Conservation (phyloP, 2,888 invertebrate species). For the Melinaea menophilus region DNA sequence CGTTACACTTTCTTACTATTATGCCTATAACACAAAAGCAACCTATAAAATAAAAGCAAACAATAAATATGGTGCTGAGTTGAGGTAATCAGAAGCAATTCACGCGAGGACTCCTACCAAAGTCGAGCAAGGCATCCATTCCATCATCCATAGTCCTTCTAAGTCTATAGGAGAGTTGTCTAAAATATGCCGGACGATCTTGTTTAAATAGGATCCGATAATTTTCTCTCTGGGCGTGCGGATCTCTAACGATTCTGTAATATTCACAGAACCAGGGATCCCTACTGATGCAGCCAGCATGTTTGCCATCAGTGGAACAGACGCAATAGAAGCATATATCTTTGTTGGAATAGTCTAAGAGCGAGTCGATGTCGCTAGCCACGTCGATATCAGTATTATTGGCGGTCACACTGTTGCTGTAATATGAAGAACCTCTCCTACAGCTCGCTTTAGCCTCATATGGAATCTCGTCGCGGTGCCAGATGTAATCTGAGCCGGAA, state of each 20-base stretch:
- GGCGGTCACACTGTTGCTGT: constrained; percentile 53
- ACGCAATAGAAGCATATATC: constrained; percentile 56
- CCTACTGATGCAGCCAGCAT: constrained; percentile 47
- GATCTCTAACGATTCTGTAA: constrained; percentile 42
- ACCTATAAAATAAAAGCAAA: not conserved
- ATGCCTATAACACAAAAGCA: not conserved
- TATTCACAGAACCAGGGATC: constrained; percentile 56
- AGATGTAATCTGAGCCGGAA: constrained; percentile 56
- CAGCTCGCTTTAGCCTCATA: constrained; percentile 52
- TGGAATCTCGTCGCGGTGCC: constrained; percentile 68
- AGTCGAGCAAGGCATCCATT: constrained; percentile 51
- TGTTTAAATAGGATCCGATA: constrained; percentile 49
- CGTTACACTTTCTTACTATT: too few relatives aligned
- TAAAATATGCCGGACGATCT: constrained; percentile 58
- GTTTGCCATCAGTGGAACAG: constrained; percentile 45
- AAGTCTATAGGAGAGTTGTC: constrained; percentile 54
- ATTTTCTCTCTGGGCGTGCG: constrained; percentile 38
- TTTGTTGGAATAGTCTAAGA: constrained; percentile 47
- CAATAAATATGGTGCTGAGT: constrained; percentile 10
- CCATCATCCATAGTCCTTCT: constrained; percentile 64
- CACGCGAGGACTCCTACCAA: constrained; percentile 40
- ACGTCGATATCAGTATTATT: constrained; percentile 54
- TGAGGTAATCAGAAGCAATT: constrained; percentile 5
- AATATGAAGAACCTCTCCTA: constrained; percentile 55
- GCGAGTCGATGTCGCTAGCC: constrained; percentile 41